Evolutionary conservation across 2,113 vertebrate genomes (phyloP).

Genomic region (Chamaetylas fuelleborni): DNA sequence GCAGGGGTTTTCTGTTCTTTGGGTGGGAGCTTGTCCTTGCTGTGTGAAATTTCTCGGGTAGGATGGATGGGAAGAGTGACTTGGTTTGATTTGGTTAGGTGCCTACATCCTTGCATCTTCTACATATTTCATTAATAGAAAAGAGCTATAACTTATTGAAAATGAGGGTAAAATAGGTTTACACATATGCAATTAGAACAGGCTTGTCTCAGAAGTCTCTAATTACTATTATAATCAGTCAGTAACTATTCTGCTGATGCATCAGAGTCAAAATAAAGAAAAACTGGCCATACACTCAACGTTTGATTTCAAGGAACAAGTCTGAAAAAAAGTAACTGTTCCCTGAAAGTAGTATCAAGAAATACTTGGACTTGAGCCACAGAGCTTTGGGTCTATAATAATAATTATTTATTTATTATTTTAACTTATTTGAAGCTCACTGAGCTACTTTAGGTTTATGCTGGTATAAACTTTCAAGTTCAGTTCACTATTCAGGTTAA

Average conservation of each 20-base stretch:
- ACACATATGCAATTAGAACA: not conserved
- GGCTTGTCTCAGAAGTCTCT: not conserved
- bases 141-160: not conserved
- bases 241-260: not conserved
- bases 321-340: not conserved
- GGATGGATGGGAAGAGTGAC: not conserved
- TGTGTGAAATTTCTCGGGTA: not conserved
- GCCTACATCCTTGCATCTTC: not conserved
- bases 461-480: not conserved
- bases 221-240: not conserved
- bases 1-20: rapidly evolving
- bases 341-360: not conserved
- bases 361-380: not conserved
- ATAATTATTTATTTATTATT: not conserved
- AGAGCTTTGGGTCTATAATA: not conserved
- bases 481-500: not conserved
- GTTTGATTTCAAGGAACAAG: not conserved
- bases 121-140: not conserved
- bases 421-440: not conserved
- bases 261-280: not conserved
- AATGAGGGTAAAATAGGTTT: not conserved
- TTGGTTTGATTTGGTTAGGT: not conserved
- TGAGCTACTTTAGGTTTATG: not conserved
- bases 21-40: not conserved
- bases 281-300: not conserved